Percentiles rank a stretch among this genome's conserved stretches.
Evolutionary conservation across 1,140 invertebrate species (phyloP).

Genomic region (Laupala kohalensis): DNA sequence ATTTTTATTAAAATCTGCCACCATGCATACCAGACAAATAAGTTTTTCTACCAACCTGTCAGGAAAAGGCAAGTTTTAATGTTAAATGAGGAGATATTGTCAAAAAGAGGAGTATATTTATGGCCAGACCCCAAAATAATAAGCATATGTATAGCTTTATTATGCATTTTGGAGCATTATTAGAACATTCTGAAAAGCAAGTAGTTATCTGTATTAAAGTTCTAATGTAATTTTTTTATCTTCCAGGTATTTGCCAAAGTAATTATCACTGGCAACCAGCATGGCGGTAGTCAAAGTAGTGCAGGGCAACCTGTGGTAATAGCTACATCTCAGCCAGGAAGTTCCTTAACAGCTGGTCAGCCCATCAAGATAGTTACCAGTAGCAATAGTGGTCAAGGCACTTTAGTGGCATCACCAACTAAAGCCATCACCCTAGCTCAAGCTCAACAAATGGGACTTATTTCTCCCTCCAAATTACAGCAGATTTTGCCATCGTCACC

Average conservation of each 20-base stretch:
- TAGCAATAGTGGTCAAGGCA: constrained; percentile 6
- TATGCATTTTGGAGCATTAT: too few relatives aligned
- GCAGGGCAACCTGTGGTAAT: constrained; percentile 27
- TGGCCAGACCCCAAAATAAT: too few relatives aligned
- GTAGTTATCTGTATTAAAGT: too few relatives aligned
- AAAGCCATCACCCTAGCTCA: constrained; percentile 57
- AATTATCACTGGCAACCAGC: constrained; percentile 38
- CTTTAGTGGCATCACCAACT: constrained; percentile 31
- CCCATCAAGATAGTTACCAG: constrained; percentile 19
- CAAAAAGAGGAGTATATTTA: too few relatives aligned
- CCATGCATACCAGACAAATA: too few relatives aligned
- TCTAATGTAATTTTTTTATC: neutral
- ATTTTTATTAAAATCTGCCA: too few relatives aligned
- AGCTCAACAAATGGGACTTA: constrained; percentile 49
- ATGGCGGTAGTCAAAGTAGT: constrained; percentile 21
- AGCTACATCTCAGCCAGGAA: constrained; percentile 23
- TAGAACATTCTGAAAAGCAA: too few relatives aligned
- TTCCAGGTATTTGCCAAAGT: constrained; percentile 41
- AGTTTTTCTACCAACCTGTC: too few relatives aligned
- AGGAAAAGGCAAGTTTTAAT: too few relatives aligned
- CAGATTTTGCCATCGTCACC: constrained; percentile 33
- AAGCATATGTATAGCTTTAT: too few relatives aligned
- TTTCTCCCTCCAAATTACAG: constrained; percentile 37
- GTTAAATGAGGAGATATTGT: too few relatives aligned
- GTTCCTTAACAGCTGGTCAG: constrained; percentile 15